Base-by-base conservation (phyloP, 2,888 invertebrate species). In the Acleris literana region DNA sequence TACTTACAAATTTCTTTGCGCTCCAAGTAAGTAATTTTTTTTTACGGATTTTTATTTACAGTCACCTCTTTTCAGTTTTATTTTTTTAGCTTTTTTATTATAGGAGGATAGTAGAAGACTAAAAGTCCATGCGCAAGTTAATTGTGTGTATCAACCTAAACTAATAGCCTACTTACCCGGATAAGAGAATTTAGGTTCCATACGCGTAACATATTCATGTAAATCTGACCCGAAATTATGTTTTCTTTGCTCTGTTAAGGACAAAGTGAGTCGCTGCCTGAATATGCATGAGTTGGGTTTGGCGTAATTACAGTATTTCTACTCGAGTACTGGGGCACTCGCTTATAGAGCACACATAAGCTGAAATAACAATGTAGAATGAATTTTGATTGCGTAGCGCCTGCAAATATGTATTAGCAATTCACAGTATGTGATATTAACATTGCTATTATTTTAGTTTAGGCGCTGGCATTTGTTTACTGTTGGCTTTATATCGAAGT, bases 271-370 rank as follows among this genome's bases (percentile, higher is more conserved):
- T 59, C 54, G 55, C 56, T n/a, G 20, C 55, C 46, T 68, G 58
- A 65, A 68, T 68, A 68, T 68, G 58, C 65, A 68, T 65, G 65
- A 57, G 54, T 46, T 13, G 62, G 20, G 43, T 49, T 64, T 55
- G 17, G 17, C 51, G 33, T 61, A 61, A 51, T 65, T 65, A 61
- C 51, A 56, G 65, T 55, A 61, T 56, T 60, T 51, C 44, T 13
- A 22, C 49, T 56, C 29, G 55, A 64, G 46, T 58, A 60, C 54
- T 51, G 25, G 33, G 44, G 49, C 48, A 55, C 55, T 25, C 55
- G 60, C 64, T 54, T 54, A 49, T 54, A 54, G 58, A 58, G 58
- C 52, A 39, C 46, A 64, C 48, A 54, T 59, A 25, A 53, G 54
- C 43, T 54, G 64, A 54, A 59, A 59, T 59, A 64, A 48, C 64